phyloP scores from a whole-genome alignment of 2,888 invertebrate species.

The Eristalis intricaria region DNA sequence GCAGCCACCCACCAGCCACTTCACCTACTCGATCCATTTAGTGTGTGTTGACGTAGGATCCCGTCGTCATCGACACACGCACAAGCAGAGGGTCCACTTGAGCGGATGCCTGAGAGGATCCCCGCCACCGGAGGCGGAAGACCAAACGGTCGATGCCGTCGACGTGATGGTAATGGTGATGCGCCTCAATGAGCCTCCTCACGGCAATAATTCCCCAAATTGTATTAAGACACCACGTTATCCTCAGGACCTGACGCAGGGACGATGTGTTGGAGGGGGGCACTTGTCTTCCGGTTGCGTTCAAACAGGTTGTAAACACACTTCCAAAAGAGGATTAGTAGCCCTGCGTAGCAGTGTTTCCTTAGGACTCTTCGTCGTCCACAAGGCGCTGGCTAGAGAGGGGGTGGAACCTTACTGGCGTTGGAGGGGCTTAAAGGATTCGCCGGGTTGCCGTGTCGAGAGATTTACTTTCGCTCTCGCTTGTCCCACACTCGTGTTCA shows the following conservation, averaged over 20 bases:
- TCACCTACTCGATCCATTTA: conserved; percentile 33
- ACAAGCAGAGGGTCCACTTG: conserved; percentile 31
- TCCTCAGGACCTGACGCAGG: conserved; percentile 15
- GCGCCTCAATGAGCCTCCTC: conserved; percentile 22
- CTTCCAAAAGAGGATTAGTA: conserved; percentile 33
- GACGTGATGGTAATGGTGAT: conserved; percentile 27
- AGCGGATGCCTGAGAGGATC: background rate
- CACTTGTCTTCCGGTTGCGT: background rate
- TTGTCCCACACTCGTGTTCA: background rate
- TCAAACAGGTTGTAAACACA: conserved; percentile 50
- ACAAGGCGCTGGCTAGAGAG: background rate
- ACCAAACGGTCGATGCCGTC: background rate
- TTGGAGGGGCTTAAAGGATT: conserved; percentile 29
- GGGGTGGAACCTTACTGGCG: background rate
- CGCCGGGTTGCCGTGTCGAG: conserved; percentile 4
- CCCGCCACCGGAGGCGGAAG: background rate
- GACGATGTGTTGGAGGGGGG: background rate
- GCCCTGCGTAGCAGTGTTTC: conserved; percentile 5
- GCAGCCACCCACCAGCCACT: background rate
- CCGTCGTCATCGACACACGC: background rate
- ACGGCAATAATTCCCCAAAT: conserved; percentile 44
- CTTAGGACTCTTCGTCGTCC: background rate
- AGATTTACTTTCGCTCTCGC: conserved; percentile 8
- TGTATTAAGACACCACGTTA: conserved; percentile 44
- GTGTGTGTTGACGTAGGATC: conserved; percentile 22